Base-by-base conservation (phyloP, 2,113 vertebrate genomes). In the Charina bottae region DNA sequence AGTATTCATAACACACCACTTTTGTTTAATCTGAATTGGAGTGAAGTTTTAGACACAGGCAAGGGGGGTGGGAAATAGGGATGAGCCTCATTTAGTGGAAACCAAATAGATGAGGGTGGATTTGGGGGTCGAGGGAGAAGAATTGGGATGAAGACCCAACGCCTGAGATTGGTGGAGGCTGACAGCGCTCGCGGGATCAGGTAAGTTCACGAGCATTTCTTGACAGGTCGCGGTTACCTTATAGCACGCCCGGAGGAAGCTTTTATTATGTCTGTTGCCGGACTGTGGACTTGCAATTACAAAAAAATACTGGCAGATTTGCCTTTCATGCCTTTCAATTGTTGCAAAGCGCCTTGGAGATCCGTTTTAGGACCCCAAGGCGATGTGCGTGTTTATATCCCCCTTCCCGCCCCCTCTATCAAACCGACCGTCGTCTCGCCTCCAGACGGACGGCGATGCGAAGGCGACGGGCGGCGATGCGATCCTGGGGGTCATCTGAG, bases 391-490 rank as follows among this genome's bases (percentile, higher is more conserved):
- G 85, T 7, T 24, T 60, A n/a, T 55, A 7, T 9, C 26, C 53
- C 49, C 85, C 42, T 28, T n/a, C 6, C 46, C 11, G 33, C 24
- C 17, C 33, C 33, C 33, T 26, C 23, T 10, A n/a, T 53, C 4
- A 37, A 26, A 12, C 90, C 2, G 60, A 98, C 98, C 98, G 95
- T 93, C 95, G 96, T 93, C 96, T 96, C 72, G 96, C 95, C 68
- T 97, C 97, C 26, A 94, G 86, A 56, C 98, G 97, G 7, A 93
- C 94, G 0, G 96, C 95, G 60, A 98, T 97, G 33, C 98, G 97
- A 21, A 95, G 94, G 10, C 97, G 97, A 28, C 98, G 97, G 3
- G 97, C 98, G 78, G 94, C 95, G 83, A 98, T 98, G 19, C 98
- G 97, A 91, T 98, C 97, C 83, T 97, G 94, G 6, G 91, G 89